Conservation (phyloP, 2,113 vertebrate genomes). For the Boulengeromyrus knoepffleri region DNA sequence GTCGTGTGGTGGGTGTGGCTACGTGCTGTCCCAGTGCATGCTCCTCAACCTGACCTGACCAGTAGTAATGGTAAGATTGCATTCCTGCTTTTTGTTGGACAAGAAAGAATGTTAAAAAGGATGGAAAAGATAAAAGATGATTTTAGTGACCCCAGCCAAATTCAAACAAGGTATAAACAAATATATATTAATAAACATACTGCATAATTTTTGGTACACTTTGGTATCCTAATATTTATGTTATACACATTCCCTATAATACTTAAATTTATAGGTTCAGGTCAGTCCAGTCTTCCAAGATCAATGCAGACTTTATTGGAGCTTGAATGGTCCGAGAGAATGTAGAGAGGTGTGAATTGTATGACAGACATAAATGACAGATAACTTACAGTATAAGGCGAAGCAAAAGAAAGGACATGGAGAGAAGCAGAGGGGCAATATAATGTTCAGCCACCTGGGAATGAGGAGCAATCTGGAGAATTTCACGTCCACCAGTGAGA, state of each 20-base stretch:
- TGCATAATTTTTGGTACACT: neutral
- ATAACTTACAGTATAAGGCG: no score
- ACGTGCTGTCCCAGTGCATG: neutral
- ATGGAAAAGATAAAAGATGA: neutral
- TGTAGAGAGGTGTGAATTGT: neutral
- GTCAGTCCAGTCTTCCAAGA: neutral
- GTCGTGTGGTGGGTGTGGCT: neutral
- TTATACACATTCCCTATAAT: neutral
- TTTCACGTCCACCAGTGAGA: slow-evolving; percentile 4
- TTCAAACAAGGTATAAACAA: neutral
- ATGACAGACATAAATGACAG: neutral
- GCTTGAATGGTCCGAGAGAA: neutral
- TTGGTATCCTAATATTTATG: neutral
- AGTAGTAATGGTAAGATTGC: neutral
- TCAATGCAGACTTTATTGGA: neutral
- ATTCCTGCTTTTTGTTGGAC: neutral
- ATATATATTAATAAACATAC: neutral
- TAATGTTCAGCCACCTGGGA: neutral
- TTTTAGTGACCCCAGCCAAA: neutral
- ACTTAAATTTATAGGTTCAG: neutral
- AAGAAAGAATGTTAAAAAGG: neutral
- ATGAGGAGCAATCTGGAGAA: neutral
- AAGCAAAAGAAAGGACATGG: neutral
- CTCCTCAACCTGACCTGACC: neutral
- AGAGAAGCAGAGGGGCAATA: neutral